phyloP scores from a whole-genome alignment of 2,113 vertebrate genomes.

The Phaethon lepturus region DNA sequence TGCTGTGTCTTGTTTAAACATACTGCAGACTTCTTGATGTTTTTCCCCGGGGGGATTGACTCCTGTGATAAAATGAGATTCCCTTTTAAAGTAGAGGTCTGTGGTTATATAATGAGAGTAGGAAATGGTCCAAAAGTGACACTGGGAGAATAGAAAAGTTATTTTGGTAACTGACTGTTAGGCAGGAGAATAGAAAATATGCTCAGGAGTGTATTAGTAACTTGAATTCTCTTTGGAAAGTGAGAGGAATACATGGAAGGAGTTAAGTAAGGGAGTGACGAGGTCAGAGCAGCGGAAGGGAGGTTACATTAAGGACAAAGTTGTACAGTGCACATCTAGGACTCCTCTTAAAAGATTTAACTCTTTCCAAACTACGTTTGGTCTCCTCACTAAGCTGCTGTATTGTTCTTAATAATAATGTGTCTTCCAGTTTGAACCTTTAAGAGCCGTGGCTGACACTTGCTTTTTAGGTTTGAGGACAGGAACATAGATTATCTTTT shows the following conservation, averaged over 20 bases:
- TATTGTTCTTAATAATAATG: neutral
- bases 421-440: neutral
- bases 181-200: neutral
- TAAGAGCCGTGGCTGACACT: neutral
- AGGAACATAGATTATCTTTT: rapidly evolving
- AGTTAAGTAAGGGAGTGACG: neutral
- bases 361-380: neutral
- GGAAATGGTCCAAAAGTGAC: slow-evolving; percentile 37
- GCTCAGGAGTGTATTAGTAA: neutral
- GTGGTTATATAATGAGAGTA: slow-evolving; percentile 36
- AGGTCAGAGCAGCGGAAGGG: neutral
- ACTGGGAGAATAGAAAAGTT: neutral
- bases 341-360: neutral
- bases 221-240: neutral
- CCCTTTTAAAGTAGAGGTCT: slow-evolving; percentile 32
- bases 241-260: neutral
- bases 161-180: neutral
- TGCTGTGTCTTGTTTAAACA: neutral
- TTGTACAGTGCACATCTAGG: neutral
- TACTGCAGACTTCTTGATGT: neutral
- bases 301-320: neutral
- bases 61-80: slow-evolving; percentile 62
- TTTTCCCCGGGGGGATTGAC: neutral
- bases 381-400: neutral
- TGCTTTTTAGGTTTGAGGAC: neutral